These are phyloP conservation scores for Drosophila santomea DNA, from an alignment of 1,140 invertebrate genomes.

Conservation along the genomic window DNA sequence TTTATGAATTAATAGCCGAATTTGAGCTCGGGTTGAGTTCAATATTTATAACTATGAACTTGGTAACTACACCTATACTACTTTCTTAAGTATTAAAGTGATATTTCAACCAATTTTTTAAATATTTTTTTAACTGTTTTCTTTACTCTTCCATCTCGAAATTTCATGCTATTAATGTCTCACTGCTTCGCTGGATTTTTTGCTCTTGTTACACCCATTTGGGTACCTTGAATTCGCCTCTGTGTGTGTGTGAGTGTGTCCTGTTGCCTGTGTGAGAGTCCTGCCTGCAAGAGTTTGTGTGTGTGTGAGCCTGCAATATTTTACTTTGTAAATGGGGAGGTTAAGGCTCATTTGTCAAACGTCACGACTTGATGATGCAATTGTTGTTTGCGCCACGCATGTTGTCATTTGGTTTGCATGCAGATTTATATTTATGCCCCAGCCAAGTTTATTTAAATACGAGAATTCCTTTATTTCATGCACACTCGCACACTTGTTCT, in stretches of 20 bases:
- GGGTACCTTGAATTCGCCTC: constrained; percentile 67
- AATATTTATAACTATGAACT: too few relatives aligned
- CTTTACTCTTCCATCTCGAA: neutral
- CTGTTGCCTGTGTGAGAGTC: constrained; percentile 7
- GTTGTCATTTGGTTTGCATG: constrained; percentile 72
- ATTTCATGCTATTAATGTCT: constrained; percentile 4
- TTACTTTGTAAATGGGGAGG: constrained; percentile 62
- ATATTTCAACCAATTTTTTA: too few relatives aligned
- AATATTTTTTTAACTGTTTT: too few relatives aligned
- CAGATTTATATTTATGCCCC: constrained; percentile 77
- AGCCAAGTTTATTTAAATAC: constrained; percentile 65
- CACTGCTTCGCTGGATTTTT: constrained; percentile 62
- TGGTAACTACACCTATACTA: too few relatives aligned
- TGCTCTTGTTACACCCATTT: constrained; percentile 77
- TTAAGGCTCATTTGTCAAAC: constrained; percentile 78
- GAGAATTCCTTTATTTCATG: constrained; percentile 36
- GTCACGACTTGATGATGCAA: constrained; percentile 81
- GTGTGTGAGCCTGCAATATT: constrained; percentile 66
- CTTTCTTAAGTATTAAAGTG: too few relatives aligned
- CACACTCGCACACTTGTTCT: neutral
- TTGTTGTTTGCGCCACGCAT: constrained; percentile 62
- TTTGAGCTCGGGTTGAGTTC: too few relatives aligned
- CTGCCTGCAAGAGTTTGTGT: constrained; percentile 15
- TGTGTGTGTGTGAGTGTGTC: constrained; percentile 11
- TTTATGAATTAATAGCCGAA: too few relatives aligned